Evolutionary conservation across 1,140 invertebrate genomes (phyloP).

Genomic region (Penaeus japonicus): DNA sequence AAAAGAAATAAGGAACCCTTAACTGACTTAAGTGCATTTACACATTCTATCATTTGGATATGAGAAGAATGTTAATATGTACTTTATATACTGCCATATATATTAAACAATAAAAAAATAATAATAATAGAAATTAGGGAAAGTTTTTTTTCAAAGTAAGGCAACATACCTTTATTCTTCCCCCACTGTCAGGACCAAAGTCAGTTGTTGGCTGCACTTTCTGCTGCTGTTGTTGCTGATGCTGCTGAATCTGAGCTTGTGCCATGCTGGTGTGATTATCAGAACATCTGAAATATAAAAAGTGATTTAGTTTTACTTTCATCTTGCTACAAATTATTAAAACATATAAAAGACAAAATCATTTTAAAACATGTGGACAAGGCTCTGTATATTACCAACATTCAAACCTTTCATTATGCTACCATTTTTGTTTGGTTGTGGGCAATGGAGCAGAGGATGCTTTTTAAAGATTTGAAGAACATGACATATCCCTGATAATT

Average conservation of each 20-base stretch:
- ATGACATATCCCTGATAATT: too few relatives aligned
- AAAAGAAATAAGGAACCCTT: too few relatives aligned
- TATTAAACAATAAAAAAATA: background rate
- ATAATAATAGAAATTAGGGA: background rate
- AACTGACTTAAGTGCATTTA: background rate
- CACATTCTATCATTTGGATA: background rate
- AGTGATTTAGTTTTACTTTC: too few relatives aligned
- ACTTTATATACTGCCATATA: background rate
- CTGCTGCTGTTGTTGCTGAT: conserved; percentile 3
- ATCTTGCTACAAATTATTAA: too few relatives aligned
- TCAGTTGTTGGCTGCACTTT: conserved; percentile 24
- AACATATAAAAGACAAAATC: too few relatives aligned
- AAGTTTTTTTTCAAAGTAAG: background rate
- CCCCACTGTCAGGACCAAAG: conserved; percentile 48
- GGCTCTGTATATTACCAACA: too few relatives aligned
- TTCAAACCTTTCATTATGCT: too few relatives aligned
- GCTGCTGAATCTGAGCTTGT: conserved; percentile 31
- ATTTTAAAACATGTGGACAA: too few relatives aligned
- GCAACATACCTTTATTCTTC: conserved; percentile 40
- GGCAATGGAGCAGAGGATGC: too few relatives aligned
- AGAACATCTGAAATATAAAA: background rate
- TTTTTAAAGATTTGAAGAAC: too few relatives aligned
- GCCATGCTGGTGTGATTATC: background rate
- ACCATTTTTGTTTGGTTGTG: too few relatives aligned
- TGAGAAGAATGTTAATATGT: too few relatives aligned